These are phyloP conservation scores for Proterorhinus semilunaris DNA, from an alignment of 2,113 vertebrate genomes.

Conservation along the genomic window DNA sequence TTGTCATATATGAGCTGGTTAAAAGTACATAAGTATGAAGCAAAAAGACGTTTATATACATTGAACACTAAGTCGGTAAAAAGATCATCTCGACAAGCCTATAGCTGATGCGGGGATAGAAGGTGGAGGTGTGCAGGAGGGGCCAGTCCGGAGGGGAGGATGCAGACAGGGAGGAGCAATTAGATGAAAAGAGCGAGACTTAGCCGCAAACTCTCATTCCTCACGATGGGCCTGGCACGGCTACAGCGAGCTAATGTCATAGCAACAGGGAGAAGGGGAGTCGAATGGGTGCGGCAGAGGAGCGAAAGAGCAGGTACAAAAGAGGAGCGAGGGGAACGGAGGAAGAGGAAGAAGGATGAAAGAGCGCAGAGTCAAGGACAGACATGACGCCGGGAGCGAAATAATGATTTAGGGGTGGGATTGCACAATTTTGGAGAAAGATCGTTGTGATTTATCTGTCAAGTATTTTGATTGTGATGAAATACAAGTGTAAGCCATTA, in stretches of 20 bases:
- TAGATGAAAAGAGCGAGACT: conserved; percentile 73
- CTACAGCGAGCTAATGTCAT: conserved; percentile 72
- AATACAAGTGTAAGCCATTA: too few relatives aligned
- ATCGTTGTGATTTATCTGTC: too few relatives aligned
- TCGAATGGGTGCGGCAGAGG: conserved; percentile 61
- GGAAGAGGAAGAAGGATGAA: conserved; percentile 18
- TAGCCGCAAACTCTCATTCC: conserved; percentile 70
- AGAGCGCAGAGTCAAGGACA: conserved; percentile 54
- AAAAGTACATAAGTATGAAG: too few relatives aligned
- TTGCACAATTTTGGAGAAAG: too few relatives aligned
- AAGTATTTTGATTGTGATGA: too few relatives aligned
- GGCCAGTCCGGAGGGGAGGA: conserved; percentile 18
- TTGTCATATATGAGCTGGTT: too few relatives aligned
- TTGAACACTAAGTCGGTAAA: too few relatives aligned
- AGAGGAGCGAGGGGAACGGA: conserved; percentile 13
- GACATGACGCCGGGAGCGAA: conserved; percentile 39
- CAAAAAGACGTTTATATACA: too few relatives aligned
- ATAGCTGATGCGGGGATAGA: conserved; percentile 6
- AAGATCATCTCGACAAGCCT: too few relatives aligned
- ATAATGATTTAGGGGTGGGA: conserved; percentile 14
- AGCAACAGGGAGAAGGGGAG: conserved; percentile 69
- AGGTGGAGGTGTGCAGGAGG: conserved; percentile 23
- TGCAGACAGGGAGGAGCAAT: conserved; percentile 53
- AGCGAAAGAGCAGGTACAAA: conserved; percentile 46
- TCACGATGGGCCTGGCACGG: conserved; percentile 62